A percentile compares a stretch with the other conserved stretches of the same genome.
Conservation (phyloP, 2,113 vertebrate species). For the Odontophorus gujanensis region DNA sequence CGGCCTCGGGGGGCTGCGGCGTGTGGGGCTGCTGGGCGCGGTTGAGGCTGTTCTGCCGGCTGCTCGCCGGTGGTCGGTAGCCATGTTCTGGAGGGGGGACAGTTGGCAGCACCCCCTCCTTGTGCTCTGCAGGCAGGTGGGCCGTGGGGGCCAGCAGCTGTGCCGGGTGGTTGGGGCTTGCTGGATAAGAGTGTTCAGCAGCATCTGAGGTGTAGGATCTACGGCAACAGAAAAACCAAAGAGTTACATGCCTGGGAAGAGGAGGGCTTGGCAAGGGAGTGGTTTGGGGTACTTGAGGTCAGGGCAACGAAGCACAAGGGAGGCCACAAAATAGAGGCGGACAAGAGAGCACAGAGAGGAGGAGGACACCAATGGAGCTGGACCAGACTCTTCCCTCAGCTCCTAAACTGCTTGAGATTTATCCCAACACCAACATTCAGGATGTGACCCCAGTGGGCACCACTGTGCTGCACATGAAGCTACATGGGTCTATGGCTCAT, state of each 20-base stretch:
- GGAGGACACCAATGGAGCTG: background rate
- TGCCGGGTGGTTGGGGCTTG: conserved; percentile 87
- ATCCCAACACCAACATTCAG: background rate
- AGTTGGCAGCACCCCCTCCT: conserved; percentile 76
- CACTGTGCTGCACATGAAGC: background rate
- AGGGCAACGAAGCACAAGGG: background rate
- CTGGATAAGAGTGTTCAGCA: conserved; percentile 84
- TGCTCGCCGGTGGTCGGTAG: conserved; percentile 74
- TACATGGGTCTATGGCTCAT: rapidly evolving
- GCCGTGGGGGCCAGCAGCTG: conserved; percentile 76
- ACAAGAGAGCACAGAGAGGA: background rate
- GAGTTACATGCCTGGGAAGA: background rate
- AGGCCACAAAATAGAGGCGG: background rate
- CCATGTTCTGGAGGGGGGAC: conserved; percentile 83
- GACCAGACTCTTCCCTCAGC: background rate
- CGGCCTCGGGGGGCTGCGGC: conserved; percentile 75
- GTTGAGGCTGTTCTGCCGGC: conserved; percentile 86
- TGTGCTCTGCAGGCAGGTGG: conserved; percentile 79
- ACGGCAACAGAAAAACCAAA: background rate
- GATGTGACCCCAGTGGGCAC: background rate
- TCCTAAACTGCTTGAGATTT: rapidly evolving
- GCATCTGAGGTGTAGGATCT: conserved; percentile 87
- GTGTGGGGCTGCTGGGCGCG: conserved; percentile 82
- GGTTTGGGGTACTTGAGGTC: background rate
- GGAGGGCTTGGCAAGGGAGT: background rate